Evolutionary conservation across 1,140 invertebrate species (phyloP).

Genomic region (Leptoteleia sp.): DNA sequence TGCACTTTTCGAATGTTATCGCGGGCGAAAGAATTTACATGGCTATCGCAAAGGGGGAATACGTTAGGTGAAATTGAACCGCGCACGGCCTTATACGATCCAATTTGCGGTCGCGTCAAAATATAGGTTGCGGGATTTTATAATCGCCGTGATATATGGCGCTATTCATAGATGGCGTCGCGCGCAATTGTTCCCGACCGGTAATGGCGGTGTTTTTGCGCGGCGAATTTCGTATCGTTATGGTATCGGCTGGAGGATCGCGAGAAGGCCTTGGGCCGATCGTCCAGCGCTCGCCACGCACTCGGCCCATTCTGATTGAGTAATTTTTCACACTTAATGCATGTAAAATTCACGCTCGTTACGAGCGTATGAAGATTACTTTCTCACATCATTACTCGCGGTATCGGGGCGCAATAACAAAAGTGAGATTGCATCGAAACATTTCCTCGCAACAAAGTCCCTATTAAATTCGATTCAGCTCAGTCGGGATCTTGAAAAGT

Average conservation of each 20-base stretch:
- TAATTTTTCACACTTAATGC: constrained; percentile 55
- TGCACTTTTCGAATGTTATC: too few species aligned
- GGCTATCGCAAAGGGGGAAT: too few species aligned
- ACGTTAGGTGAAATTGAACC: too few species aligned
- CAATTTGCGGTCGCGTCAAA: too few species aligned
- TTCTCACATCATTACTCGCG: constrained; percentile 29
- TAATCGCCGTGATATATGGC: constrained; percentile 25
- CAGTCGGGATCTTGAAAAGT: not conserved
- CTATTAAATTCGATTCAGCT: not conserved
- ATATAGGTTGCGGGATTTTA: constrained; percentile 33
- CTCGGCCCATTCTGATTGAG: constrained; percentile 42
- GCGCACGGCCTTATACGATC: too few species aligned
- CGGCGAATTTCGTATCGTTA: constrained; percentile 43
- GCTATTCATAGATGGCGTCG: constrained; percentile 35
- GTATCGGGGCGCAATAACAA: constrained; percentile 25
- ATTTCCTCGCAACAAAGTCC: constrained; percentile 1
- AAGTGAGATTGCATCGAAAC: constrained; percentile 15
- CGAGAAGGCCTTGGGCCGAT: constrained; percentile 23
- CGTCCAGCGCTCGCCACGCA: constrained; percentile 14
- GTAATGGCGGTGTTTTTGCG: constrained; percentile 38
- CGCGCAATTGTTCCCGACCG: constrained; percentile 32
- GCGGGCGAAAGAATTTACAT: too few species aligned
- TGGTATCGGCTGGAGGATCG: constrained; percentile 30
- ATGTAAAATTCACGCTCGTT: constrained; percentile 33
- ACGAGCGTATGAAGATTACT: constrained; percentile 17